phyloP scores from a whole-genome alignment of 2,113 vertebrate species.

The Thunnus thynnus region DNA sequence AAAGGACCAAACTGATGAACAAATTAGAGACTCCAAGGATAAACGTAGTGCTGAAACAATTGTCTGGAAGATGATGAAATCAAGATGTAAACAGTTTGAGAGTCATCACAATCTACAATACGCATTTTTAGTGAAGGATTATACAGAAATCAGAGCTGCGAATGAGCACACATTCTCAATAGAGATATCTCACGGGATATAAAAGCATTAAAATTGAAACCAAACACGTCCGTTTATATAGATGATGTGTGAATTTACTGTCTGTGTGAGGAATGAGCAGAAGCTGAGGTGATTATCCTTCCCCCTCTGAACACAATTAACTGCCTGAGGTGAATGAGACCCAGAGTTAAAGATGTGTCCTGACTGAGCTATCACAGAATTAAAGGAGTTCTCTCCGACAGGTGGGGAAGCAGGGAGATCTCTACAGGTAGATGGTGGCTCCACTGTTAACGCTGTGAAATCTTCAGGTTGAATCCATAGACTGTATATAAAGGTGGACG shows the following conservation, averaged over 20 bases:
- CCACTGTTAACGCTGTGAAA: no score
- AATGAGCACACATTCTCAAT: slow-evolving; percentile 7
- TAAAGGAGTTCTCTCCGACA: background rate
- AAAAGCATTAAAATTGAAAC: slow-evolving; percentile 13
- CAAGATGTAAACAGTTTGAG: background rate
- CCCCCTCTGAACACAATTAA: background rate
- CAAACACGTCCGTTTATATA: slow-evolving; percentile 25
- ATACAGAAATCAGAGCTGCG: background rate
- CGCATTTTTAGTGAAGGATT: slow-evolving; percentile 12
- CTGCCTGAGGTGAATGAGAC: slow-evolving; percentile 10
- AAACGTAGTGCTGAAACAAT: no score
- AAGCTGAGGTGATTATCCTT: background rate
- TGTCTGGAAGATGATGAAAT: slow-evolving; percentile 16
- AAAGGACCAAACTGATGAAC: background rate
- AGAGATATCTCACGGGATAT: background rate
- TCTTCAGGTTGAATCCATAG: no score
- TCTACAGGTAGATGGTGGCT: background rate
- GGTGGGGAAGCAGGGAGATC: background rate
- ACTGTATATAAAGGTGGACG: no score
- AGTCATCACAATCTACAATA: slow-evolving; percentile 6
- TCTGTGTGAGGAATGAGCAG: slow-evolving; percentile 15
- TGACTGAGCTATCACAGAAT: background rate
- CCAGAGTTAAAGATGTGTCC: background rate
- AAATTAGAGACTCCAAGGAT: no score
- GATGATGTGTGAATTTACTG: slow-evolving; percentile 46